These are phyloP conservation scores for Gadopsis marmoratus DNA, from an alignment of 2,797 vertebrate genomes.

Conservation along the genomic window DNA sequence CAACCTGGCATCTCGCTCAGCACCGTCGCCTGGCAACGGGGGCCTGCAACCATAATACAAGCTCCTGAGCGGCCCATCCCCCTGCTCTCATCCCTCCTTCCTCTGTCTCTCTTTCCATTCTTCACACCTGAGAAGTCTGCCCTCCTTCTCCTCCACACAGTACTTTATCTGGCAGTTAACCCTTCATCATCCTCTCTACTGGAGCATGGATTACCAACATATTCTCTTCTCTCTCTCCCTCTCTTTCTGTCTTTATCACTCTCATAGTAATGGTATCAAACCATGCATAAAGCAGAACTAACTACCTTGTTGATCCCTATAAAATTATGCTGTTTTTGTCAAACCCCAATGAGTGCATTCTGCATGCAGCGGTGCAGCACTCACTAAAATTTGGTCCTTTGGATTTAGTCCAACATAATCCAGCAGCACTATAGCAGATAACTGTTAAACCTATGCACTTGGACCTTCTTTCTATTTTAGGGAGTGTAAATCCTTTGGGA, in stretches of 20 bases:
- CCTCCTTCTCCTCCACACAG: conserved; percentile 69
- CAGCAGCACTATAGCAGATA: conserved; percentile 80
- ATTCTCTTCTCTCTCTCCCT: conserved; percentile 36
- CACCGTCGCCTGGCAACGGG: conserved; percentile 80
- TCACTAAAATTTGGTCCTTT: conserved; percentile 83
- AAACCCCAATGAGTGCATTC: conserved; percentile 64
- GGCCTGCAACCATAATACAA: conserved; percentile 79
- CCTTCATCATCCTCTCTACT: conserved; percentile 72
- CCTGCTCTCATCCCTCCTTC: conserved; percentile 63
- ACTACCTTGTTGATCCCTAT: conserved; percentile 73
- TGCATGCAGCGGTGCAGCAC: conserved; percentile 70
- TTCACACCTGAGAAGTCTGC: conserved; percentile 83
- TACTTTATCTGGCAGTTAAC: conserved; percentile 75
- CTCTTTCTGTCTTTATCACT: conserved; percentile 46
- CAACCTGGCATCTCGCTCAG: conserved; percentile 84
- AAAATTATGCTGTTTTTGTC: conserved; percentile 73
- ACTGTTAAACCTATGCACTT: conserved; percentile 79
- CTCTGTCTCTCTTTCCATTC: conserved; percentile 73
- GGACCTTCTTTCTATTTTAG: conserved; percentile 80
- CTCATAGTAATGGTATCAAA: conserved; percentile 54
- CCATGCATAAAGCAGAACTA: conserved; percentile 74
- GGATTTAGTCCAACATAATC: conserved; percentile 81
- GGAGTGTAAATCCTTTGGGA: conserved; percentile 78
- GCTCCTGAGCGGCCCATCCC: conserved; percentile 72
- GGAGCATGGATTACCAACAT: conserved; percentile 63